Evolutionary conservation across 2,888 invertebrate genomes (phyloP).

Genomic region (Patella ulyssiponensis): DNA sequence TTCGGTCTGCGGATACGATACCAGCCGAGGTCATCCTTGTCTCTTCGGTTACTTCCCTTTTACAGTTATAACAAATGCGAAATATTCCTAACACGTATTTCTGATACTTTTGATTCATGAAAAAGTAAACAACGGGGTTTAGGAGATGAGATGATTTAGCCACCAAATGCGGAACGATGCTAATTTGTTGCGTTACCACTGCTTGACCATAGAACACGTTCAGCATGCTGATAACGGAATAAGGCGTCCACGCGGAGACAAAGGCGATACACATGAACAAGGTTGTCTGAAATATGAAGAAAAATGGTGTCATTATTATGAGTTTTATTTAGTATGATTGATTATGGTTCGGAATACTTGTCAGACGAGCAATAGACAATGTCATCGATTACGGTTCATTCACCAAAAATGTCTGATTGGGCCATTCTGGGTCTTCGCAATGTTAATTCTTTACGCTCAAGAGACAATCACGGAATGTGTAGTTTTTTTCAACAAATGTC

Average conservation of each 20-base stretch:
- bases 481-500: too few relatives aligned
- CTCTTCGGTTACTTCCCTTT: not conserved
- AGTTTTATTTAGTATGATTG: too few relatives aligned
- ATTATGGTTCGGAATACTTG: too few relatives aligned
- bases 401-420: too few relatives aligned
- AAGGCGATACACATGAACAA: slow-evolving; percentile 43
- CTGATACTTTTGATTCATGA: slow-evolving; percentile 36
- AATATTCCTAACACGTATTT: slow-evolving; percentile 21
- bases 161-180: slow-evolving; percentile 32
- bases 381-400: too few relatives aligned
- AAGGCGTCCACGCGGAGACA: slow-evolving; percentile 46
- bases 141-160: slow-evolving; percentile 41
- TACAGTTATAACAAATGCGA: not conserved
- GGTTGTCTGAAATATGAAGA: slow-evolving; percentile 32
- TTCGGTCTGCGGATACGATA: too few relatives aligned
- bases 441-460: too few relatives aligned
- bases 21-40: not conserved
- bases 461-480: too few relatives aligned
- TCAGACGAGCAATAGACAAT: too few relatives aligned
- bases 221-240: slow-evolving; percentile 42
- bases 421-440: too few relatives aligned
- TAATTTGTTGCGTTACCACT: slow-evolving; percentile 23
- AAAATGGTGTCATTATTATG: too few relatives aligned
- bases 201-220: slow-evolving; percentile 24
- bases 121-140: slow-evolving; percentile 39